phyloP scores from a whole-genome alignment of 2,888 invertebrate species.

The Pristionchus japonicus region DNA sequence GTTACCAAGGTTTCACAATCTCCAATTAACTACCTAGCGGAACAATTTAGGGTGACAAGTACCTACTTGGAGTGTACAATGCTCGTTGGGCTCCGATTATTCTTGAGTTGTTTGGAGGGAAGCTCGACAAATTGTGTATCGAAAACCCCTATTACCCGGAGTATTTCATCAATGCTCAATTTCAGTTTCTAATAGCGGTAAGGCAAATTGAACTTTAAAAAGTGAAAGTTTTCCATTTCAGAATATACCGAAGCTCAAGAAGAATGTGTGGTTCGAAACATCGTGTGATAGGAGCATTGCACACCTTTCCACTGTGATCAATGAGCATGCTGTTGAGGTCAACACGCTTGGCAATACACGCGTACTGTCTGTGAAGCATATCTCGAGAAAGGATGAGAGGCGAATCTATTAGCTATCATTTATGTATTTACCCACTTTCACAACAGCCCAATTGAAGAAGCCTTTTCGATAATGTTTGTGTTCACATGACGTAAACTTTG shows the following conservation, averaged over 20 bases:
- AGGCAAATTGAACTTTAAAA: too few species aligned
- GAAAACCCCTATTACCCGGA: not conserved
- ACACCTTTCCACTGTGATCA: not conserved
- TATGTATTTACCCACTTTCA: too few species aligned
- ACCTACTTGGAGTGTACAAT: not conserved
- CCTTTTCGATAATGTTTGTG: too few species aligned
- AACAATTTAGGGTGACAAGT: not conserved
- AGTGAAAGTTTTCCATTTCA: too few species aligned
- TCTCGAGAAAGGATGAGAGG: not conserved
- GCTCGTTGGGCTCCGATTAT: not conserved
- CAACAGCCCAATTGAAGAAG: too few species aligned
- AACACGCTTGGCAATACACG: not conserved
- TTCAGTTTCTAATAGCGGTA: too few species aligned
- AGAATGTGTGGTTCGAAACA: too few species aligned
- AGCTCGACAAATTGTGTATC: not conserved
- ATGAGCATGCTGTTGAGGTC: not conserved
- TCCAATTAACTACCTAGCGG: too few species aligned
- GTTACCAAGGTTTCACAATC: not conserved
- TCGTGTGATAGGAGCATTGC: not conserved
- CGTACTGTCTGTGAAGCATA: not conserved
- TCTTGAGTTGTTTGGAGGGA: not conserved
- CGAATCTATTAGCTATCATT: not conserved
- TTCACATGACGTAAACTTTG: too few species aligned
- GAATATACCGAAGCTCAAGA: too few species aligned
- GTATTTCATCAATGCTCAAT: not conserved